Conservation (phyloP, 2,797 vertebrate species). For the Danio albolineatus region DNA sequence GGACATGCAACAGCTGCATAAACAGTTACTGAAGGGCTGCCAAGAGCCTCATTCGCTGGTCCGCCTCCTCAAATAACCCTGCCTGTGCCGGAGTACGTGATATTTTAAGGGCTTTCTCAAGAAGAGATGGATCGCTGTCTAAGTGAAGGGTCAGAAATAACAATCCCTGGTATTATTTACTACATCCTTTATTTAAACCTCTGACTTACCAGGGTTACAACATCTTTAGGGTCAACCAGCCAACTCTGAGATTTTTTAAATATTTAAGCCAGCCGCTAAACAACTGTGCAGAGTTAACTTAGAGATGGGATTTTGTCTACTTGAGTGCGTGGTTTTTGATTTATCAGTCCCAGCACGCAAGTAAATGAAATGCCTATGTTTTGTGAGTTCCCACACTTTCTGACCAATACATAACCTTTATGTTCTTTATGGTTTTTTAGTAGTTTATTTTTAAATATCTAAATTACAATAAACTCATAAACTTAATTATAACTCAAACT, state of each 20-base stretch:
- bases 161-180: slow-evolving; percentile 34
- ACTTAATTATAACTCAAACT: too few species aligned
- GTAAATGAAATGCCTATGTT: neutral
- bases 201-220: slow-evolving; percentile 23
- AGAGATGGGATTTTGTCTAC: neutral
- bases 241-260: neutral
- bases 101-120: slow-evolving; percentile 51
- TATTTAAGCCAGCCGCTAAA: neutral
- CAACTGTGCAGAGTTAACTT: neutral
- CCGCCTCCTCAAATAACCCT: slow-evolving; percentile 52
- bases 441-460: too few species aligned
- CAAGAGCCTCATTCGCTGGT: slow-evolving; percentile 58
- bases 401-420: neutral
- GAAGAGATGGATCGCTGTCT: slow-evolving; percentile 3
- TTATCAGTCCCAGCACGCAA: neutral
- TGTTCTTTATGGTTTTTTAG: neutral
- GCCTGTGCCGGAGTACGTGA: slow-evolving; percentile 20
- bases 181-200: slow-evolving; percentile 47
- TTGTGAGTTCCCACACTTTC: neutral
- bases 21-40: slow-evolving; percentile 66
- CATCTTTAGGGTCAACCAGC: neutral
- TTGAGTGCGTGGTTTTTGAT: neutral
- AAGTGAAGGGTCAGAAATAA: slow-evolving; percentile 38
- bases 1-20: slow-evolving; percentile 73
- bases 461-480: too few species aligned